A percentile compares a stretch with the other conserved stretches of the same genome.
phyloP scores from a whole-genome alignment of 2,888 invertebrate species.

The Conistra vaccinii region DNA sequence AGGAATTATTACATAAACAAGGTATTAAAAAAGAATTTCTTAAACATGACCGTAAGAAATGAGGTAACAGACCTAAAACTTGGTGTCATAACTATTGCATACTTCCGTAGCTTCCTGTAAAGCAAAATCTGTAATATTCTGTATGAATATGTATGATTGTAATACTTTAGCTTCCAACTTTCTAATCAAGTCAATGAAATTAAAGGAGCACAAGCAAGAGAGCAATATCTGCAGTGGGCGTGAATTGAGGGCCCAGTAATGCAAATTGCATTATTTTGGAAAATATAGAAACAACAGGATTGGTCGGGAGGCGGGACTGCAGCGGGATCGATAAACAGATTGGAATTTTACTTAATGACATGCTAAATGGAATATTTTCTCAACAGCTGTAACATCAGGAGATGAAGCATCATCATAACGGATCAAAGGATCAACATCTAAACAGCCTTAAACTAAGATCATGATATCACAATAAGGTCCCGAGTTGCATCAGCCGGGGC shows the following conservation, averaged over 20 bases:
- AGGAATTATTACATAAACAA: slow-evolving; percentile 66
- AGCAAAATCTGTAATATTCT: slow-evolving; percentile 3
- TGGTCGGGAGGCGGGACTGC: slow-evolving; percentile 50
- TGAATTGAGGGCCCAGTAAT: slow-evolving; percentile 7
- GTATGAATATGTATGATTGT: slow-evolving; percentile 27
- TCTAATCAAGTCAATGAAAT: slow-evolving; percentile 36
- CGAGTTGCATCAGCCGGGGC: slow-evolving; percentile 84
- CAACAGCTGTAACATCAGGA: not conserved
- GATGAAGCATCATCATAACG: not conserved
- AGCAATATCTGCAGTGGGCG: slow-evolving; percentile 36
- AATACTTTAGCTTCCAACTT: slow-evolving; percentile 27
- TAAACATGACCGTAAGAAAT: slow-evolving; percentile 27
- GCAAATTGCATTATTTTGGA: slow-evolving; percentile 22
- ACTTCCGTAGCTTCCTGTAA: slow-evolving; percentile 22
- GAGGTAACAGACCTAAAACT: slow-evolving; percentile 19
- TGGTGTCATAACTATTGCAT: slow-evolving; percentile 19
- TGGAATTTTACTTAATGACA: slow-evolving; percentile 3
- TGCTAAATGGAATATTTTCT: not conserved
- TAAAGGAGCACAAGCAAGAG: slow-evolving; percentile 30
- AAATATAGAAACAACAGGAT: slow-evolving; percentile 32
- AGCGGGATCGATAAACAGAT: slow-evolving; percentile 32
- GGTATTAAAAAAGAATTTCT: slow-evolving; percentile 50
- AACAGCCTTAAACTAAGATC: not conserved
- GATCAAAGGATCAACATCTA: not conserved
- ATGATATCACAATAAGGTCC: slow-evolving; percentile 53